Evolutionary conservation across 2,113 vertebrate genomes (phyloP).

Genomic region (Pavo muticus): DNA sequence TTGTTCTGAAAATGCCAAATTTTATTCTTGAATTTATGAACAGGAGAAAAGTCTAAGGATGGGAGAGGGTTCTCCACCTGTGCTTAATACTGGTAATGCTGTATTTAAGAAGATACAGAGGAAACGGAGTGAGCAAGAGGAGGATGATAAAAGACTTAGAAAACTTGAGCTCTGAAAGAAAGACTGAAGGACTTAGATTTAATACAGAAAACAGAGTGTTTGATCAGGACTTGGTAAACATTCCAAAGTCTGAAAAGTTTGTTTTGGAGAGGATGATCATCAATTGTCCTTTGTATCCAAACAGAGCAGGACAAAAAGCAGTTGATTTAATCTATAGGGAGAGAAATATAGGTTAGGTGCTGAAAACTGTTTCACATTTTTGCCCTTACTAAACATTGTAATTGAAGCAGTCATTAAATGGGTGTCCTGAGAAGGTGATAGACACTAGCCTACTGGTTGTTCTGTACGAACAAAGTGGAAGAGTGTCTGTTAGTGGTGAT

Average conservation of each 20-base stretch:
- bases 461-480: accelerated
- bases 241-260: neutral
- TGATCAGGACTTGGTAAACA: neutral
- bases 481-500: neutral
- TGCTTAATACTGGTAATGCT: neutral
- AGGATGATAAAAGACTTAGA: neutral
- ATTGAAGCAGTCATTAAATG: neutral
- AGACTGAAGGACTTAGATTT: neutral
- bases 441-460: neutral
- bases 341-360: neutral
- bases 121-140: neutral
- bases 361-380: neutral
- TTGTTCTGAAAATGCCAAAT: neutral
- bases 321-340: neutral
- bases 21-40: neutral
- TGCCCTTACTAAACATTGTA: neutral
- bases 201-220: neutral
- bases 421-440: neutral
- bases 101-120: neutral
- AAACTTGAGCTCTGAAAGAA: neutral
- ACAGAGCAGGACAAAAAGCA: neutral
- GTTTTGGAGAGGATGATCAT: neutral
- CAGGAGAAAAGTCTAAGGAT: neutral
- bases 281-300: neutral
- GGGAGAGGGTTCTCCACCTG: neutral